phyloP scores from a whole-genome alignment of 2,888 invertebrate genomes.

The Listrodromus nycthemerus region DNA sequence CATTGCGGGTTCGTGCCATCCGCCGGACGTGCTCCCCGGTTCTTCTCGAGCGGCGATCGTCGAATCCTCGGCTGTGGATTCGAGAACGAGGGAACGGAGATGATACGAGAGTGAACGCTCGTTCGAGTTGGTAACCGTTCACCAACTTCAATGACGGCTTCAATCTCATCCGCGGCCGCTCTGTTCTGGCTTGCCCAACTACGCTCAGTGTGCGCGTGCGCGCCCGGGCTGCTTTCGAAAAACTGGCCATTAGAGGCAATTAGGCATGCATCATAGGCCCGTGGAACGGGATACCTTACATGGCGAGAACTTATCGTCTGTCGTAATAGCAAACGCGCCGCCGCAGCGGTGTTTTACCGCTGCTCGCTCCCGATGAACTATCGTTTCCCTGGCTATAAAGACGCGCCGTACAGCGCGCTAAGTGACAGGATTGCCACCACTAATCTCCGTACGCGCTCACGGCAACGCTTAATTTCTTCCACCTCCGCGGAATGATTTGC shows the following conservation, averaged over 20 bases:
- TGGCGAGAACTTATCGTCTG: conserved; percentile 73
- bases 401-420: conserved; percentile 8
- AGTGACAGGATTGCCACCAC: conserved; percentile 26
- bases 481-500: conserved; percentile 14
- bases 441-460: not conserved
- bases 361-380: not conserved
- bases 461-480: conserved; percentile 19
- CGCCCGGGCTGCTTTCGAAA: conserved; percentile 74
- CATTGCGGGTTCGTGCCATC: not conserved
- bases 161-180: not conserved
- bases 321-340: conserved; percentile 69
- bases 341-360: conserved; percentile 41
- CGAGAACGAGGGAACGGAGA: not conserved
- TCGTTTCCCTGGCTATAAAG: conserved; percentile 25
- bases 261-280: conserved; percentile 78
- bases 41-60: not conserved
- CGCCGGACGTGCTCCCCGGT: not conserved
- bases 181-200: conserved; percentile 35
- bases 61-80: not conserved
- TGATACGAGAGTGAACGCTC: conserved; percentile 30
- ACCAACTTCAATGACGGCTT: not conserved
- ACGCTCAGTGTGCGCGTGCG: not conserved
- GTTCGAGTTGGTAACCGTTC: conserved; percentile 15
- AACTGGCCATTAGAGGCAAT: conserved; percentile 77
- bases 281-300: conserved; percentile 74